Base-by-base conservation (phyloP, 2,113 vertebrate species). In the Papio anubis region DNA sequence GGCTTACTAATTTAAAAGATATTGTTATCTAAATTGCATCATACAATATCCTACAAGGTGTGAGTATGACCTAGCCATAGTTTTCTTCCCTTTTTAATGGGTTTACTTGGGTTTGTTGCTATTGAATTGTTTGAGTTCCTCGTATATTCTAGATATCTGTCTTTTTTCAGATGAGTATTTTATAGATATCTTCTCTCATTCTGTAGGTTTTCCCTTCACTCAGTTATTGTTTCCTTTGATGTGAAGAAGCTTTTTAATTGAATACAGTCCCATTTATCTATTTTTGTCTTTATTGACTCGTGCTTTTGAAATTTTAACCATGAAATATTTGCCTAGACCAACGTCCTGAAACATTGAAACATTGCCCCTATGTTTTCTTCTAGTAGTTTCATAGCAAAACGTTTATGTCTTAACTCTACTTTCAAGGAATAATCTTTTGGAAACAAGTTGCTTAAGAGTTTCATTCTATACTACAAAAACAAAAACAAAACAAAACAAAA, bases 31-130 rank as follows among this genome's bases (percentile, higher is more conserved):
- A 76, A 61, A 32, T 3, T 68, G 48, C 57, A 57, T 32, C 17
- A 0, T 80, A 30, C 18, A 50, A 25, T 73, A 48, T 18, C 20
- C 25, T 23, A 5, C 2, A 35, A 1, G 2, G 5, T 9, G 5
- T 50, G 12, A 10, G 0, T 40, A 50, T 8, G 21, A 52, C 8
- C 2, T 8, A 21, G 68, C 8, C 45, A 18, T 6, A 32, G 23
- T 43, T 81, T 61, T 59, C 23, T 16, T 52, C 40, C 68, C 68
- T 70, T 70, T 70, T 70, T n/a, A 70, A 70, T 40, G 38, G 70
- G 21, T 8, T 40, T 73, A 40, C 38, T 40, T 73, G 38, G 1
- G 3, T n/a, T n/a, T 70, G 35, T 9, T n/a, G 66, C 68, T 70
- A 9, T n/a, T 20, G 35, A 70, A 38, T 73, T 40, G n/a, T 40